A percentile compares a stretch with the other conserved stretches of the same genome.
These are phyloP conservation scores for Myripristis murdjan DNA, from an alignment of 2,797 vertebrate genomes.

Conservation along the genomic window DNA sequence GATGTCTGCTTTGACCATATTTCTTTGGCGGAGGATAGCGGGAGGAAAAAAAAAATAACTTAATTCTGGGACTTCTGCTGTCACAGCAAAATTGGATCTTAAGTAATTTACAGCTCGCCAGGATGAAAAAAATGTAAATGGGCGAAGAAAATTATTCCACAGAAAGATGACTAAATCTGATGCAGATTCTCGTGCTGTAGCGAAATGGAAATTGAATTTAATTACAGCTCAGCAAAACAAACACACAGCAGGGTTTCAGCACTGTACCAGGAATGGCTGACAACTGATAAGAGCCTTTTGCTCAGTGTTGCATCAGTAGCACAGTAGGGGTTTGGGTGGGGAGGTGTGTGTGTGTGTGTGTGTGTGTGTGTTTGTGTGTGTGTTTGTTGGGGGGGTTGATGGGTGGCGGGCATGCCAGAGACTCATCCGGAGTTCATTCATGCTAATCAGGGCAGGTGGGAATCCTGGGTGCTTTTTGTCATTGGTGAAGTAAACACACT, in stretches of 20 bases:
- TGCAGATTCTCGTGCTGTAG: not conserved
- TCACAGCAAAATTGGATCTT: not conserved
- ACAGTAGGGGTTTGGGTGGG: conserved; percentile 31
- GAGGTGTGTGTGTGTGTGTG: conserved; percentile 12
- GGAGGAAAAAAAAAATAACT: not conserved
- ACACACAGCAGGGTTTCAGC: conserved; percentile 40
- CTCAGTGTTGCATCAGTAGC: conserved; percentile 49
- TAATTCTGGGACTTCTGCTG: not conserved
- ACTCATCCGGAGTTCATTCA: conserved; percentile 61
- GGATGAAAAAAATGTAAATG: conserved; percentile 5
- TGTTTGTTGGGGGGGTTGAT: conserved; percentile 27
- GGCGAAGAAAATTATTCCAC: not conserved
- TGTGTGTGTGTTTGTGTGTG: conserved; percentile 21
- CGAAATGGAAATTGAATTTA: conserved; percentile 31
- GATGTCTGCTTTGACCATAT: too few species aligned
- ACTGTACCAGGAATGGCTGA: conserved; percentile 47
- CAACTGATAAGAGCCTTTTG: conserved; percentile 64
- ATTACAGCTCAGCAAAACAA: conserved; percentile 55
- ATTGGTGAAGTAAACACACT: conserved; percentile 66
- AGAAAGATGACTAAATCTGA: not conserved
- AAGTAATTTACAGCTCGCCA: not conserved
- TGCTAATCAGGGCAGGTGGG: conserved; percentile 77
- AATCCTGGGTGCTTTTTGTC: conserved; percentile 53
- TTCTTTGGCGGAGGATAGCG: too few species aligned
- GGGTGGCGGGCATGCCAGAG: conserved; percentile 37